Percentiles rank a stretch among this genome's conserved stretches.
These are phyloP conservation scores for Callospermophilus lateralis DNA, from an alignment of 2,113 vertebrate species.

Conservation along the genomic window DNA sequence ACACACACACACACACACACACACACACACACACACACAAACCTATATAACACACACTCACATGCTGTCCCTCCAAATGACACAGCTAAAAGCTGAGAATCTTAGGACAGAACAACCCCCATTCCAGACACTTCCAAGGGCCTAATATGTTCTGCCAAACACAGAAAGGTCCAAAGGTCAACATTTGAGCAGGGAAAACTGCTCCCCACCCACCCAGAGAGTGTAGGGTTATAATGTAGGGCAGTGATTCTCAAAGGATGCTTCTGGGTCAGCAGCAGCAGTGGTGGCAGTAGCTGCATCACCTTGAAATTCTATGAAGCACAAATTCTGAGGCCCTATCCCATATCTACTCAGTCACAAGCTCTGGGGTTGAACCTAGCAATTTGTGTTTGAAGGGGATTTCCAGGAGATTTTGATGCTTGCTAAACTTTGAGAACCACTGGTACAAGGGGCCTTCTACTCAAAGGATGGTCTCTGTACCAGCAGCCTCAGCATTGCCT, in stretches of 20 bases:
- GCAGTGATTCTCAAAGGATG: not conserved
- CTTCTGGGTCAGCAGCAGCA: no score
- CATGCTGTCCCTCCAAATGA: not conserved
- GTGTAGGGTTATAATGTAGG: fast-evolving
- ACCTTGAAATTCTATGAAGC: not conserved
- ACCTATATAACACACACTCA: not conserved
- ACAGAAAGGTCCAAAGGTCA: not conserved
- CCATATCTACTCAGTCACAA: not conserved
- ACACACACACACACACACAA: no score
- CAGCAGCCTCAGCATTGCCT: not conserved
- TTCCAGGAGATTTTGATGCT: not conserved
- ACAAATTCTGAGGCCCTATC: not conserved
- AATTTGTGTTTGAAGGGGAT: not conserved
- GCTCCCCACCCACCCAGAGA: not conserved
- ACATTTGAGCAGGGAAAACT: not conserved
- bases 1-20: no score
- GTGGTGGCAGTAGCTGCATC: no score
- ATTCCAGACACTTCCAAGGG: not conserved
- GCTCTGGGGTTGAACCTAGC: not conserved
- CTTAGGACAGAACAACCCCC: not conserved
- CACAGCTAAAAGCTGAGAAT: not conserved
- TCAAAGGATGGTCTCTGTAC: not conserved
- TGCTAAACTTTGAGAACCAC: not conserved
- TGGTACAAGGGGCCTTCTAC: fast-evolving
- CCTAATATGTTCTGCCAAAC: not conserved